phyloP scores from a whole-genome alignment of 2,113 vertebrate genomes.

The Anseranas semipalmata region DNA sequence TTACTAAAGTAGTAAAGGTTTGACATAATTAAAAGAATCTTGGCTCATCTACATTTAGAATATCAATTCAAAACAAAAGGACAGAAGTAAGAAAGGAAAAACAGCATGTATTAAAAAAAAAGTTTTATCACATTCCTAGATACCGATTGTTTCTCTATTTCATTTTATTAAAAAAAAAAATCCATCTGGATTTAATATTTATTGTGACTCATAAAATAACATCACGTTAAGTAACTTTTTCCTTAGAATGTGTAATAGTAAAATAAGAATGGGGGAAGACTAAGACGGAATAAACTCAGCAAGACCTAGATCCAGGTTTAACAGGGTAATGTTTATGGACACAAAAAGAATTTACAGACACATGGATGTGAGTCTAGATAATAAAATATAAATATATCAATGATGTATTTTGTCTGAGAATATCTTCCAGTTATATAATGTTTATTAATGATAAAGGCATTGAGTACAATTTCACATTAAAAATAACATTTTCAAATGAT shows the following conservation, averaged over 20 bases:
- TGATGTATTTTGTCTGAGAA: background rate
- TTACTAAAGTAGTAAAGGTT: background rate
- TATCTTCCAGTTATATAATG: background rate
- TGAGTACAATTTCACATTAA: background rate
- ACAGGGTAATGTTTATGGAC: background rate
- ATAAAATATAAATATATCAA: background rate
- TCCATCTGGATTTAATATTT: background rate
- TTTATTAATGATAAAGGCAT: background rate
- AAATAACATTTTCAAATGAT: background rate
- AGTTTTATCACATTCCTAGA: background rate
- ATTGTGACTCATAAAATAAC: conserved; percentile 22
- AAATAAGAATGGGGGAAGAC: background rate
- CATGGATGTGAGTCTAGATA: background rate
- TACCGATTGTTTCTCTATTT: background rate
- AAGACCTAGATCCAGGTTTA: background rate
- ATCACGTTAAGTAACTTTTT: conserved; percentile 12
- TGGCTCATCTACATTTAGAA: background rate
- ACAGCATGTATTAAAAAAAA: background rate
- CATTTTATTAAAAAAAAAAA: background rate
- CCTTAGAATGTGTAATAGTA: background rate
- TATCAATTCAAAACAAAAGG: background rate
- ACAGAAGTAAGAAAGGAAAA: background rate
- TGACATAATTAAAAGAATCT: background rate
- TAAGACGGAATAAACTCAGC: background rate
- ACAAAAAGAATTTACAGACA: background rate